phyloP scores from a whole-genome alignment of 1,140 invertebrate genomes.

The Drosophila lowei region DNA sequence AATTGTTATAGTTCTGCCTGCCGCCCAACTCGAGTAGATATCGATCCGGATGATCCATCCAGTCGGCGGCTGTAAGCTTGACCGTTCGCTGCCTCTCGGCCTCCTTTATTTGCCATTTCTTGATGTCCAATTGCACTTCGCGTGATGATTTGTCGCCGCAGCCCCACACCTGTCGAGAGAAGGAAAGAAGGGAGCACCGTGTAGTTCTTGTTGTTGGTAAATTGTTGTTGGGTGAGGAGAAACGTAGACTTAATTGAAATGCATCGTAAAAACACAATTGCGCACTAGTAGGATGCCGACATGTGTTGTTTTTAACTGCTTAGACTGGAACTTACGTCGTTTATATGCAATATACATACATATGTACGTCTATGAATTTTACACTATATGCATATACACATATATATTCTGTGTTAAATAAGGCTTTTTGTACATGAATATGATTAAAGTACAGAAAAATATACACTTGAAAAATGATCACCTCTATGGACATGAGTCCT shows the following conservation, averaged over 20 bases:
- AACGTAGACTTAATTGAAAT: constrained; percentile 67
- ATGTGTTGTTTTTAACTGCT: constrained; percentile 63
- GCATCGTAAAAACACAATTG: constrained; percentile 29
- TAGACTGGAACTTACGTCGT: constrained; percentile 61
- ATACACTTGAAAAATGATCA: constrained; percentile 68
- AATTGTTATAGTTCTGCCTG: constrained; percentile 87
- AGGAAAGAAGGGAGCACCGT: constrained; percentile 13
- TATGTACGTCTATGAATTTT: constrained; percentile 63
- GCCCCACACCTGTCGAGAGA: constrained; percentile 89
- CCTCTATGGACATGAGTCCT: constrained; percentile 85
- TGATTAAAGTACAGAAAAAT: constrained; percentile 57
- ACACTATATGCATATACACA: constrained; percentile 54
- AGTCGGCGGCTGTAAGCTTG: constrained; percentile 92
- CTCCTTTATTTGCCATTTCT: constrained; percentile 95
- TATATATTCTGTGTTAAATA: constrained; percentile 68
- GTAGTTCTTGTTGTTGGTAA: constrained; percentile 73
- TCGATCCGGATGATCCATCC: constrained; percentile 96
- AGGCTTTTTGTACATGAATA: constrained; percentile 69
- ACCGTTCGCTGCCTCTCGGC: constrained; percentile 91
- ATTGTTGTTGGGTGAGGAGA: constrained; percentile 53
- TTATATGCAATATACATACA: constrained; percentile 39
- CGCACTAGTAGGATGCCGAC: constrained; percentile 13
- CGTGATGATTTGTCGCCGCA: constrained; percentile 90
- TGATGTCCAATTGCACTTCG: constrained; percentile 92
- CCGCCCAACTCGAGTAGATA: constrained; percentile 93